Conservation (phyloP, 2,888 invertebrate genomes). For the Drosophila quinaria region DNA sequence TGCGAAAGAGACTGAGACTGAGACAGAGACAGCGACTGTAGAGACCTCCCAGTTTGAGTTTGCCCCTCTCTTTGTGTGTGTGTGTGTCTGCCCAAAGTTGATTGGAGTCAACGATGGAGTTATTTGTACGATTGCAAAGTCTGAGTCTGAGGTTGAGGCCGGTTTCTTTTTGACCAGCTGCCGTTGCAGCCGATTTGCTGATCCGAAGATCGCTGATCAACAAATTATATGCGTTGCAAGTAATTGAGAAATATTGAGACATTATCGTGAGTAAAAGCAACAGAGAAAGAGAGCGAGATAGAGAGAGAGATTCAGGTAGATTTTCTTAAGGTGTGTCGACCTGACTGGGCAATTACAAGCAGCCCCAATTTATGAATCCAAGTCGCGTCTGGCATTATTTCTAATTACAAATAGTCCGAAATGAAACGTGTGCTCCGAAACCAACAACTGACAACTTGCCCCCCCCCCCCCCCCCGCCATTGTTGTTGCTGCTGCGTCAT, state of each 20-base stretch:
- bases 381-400: slow-evolving; percentile 44
- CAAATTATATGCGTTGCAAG: slow-evolving; percentile 80
- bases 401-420: slow-evolving; percentile 69
- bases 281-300: neutral
- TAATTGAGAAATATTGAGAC: slow-evolving; percentile 81
- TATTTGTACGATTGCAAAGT: slow-evolving; percentile 78
- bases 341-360: slow-evolving; percentile 47
- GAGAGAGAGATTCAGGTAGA: neutral
- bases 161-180: slow-evolving; percentile 43
- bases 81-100: slow-evolving; percentile 65
- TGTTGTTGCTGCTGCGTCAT: slow-evolving; percentile 45
- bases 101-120: slow-evolving; percentile 83
- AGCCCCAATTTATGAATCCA: slow-evolving; percentile 18
- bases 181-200: slow-evolving; percentile 35
- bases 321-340: slow-evolving; percentile 43
- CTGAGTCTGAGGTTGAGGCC: slow-evolving; percentile 17
- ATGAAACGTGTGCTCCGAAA: slow-evolving; percentile 45
- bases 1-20: slow-evolving; percentile 20
- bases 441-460: slow-evolving; percentile 16
- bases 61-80: slow-evolving; percentile 22
- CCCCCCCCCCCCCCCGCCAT: no score
- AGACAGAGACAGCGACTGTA: slow-evolving; percentile 18
- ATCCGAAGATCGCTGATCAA: slow-evolving; percentile 62
- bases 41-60: slow-evolving; percentile 72
- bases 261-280: slow-evolving; percentile 48